phyloP scores from a whole-genome alignment of 53 echinoderm and acorn worm genomes.

The Actinopyga echinites region DNA sequence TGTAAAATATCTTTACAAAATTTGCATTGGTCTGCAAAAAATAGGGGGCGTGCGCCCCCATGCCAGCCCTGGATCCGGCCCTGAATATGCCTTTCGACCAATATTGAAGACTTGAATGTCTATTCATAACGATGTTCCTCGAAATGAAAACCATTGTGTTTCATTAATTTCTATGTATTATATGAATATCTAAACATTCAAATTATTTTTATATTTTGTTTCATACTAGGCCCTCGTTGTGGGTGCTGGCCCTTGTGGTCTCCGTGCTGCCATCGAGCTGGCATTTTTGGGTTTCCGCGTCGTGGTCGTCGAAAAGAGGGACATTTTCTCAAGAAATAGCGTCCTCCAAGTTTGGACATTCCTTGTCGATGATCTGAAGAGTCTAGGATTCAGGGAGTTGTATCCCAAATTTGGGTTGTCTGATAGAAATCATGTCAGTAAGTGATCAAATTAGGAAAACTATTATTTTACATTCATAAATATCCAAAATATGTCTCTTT shows the following conservation, averaged over 20 bases:
- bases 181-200: too few species aligned
- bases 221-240: background rate
- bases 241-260: slow-evolving; percentile 16
- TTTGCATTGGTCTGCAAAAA: too few species aligned
- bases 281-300: background rate
- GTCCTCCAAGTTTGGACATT: slow-evolving; percentile 29
- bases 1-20: too few species aligned
- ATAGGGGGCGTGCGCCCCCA: too few species aligned
- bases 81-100: too few species aligned
- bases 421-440: slow-evolving; percentile 32
- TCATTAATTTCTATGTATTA: too few species aligned
- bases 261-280: slow-evolving; percentile 13
- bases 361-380: slow-evolving; percentile 28
- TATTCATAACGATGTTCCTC: too few species aligned
- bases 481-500: too few species aligned
- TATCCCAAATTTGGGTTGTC: slow-evolving; percentile 9
- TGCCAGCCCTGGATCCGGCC: too few species aligned
- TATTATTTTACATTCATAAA: too few species aligned
- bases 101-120: too few species aligned
- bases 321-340: slow-evolving; percentile 6
- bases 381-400: slow-evolving; percentile 7
- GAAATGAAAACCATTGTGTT: too few species aligned
- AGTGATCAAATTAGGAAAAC: background rate
- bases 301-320: slow-evolving; percentile 11
- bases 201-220: background rate